Base-by-base conservation (phyloP, 2,113 vertebrate genomes). In the Chamaetylas fuelleborni region DNA sequence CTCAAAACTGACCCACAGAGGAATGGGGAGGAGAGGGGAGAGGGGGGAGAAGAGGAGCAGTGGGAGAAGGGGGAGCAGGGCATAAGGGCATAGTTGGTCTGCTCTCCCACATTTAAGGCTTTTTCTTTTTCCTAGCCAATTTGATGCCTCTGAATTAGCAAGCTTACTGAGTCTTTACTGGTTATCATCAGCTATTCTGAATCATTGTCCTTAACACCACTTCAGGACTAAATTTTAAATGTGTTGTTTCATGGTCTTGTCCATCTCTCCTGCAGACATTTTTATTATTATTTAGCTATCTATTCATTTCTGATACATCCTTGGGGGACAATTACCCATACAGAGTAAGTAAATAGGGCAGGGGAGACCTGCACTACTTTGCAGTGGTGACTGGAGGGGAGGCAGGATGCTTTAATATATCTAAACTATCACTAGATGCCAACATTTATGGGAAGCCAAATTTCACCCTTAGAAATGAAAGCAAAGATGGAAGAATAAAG, bases 1-100 rank as follows among this genome's bases (percentile, higher is more conserved):
- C 7, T 81, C 8, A 51, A 3, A 56, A 78, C n/a, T 66, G 15
- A 18, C 38, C 10, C 40, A 11, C 4, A 70, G 15, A 28, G 43
- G 43, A 69, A 36, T 4, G 6, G 12, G 5, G 4, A 2, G 4
- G 1, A 11, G 3, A 6, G 4, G 4, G 8, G 5, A 8, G 50
- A 51, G 26, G 6, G 24, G 48, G 50, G 54, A 33, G 54, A 54
- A 33, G 15, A 15, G 6, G 11, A 8, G 10, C 11, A 28, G 25
- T 7, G 14, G 5, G 2, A n/a, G 10, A 4, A 31, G 5, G 0
- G 50, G 8, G 15, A 6, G 2, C 57, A 56, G 8, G 14, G 6
- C 54, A 36, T 19, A 53, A 56, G 8, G 14, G 6, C 54, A 36
- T 23, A 53, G 33, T 34, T 50, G 58, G 7, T 15, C 17, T 48